Percentiles rank a stretch among this genome's conserved stretches.
phyloP scores from a whole-genome alignment of 2,113 vertebrate species.

The Meleagris gallopavo region DNA sequence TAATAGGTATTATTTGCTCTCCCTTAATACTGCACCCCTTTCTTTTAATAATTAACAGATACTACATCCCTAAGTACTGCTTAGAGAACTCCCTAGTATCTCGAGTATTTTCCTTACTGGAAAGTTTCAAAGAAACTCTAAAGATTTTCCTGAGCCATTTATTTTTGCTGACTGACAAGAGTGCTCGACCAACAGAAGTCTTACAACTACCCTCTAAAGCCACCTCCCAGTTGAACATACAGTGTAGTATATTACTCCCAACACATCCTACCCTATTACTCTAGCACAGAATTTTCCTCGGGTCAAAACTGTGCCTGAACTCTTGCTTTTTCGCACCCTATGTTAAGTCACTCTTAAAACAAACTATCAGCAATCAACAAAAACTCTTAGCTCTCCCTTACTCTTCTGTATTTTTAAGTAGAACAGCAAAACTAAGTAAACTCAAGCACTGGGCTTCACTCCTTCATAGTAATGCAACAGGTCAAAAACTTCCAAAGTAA shows the following conservation, averaged over 20 bases:
- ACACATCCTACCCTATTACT: neutral
- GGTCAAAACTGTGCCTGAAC: neutral
- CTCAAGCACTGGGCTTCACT: neutral
- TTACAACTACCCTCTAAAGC: rapidly evolving
- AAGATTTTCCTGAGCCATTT: rapidly evolving
- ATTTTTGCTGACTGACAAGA: rapidly evolving
- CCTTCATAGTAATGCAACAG: neutral
- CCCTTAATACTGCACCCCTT: neutral
- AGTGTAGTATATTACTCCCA: neutral
- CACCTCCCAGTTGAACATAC: neutral
- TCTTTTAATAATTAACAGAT: slow-evolving; percentile 29
- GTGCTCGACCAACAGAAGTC: neutral
- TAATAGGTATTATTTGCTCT: neutral
- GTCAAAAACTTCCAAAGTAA: neutral
- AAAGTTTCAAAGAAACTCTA: neutral
- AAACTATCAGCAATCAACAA: neutral
- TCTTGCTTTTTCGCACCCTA: neutral
- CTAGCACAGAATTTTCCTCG: neutral
- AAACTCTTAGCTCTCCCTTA: no score
- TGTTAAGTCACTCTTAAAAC: neutral
- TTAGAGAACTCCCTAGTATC: neutral
- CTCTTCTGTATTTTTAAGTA: neutral
- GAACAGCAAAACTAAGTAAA: neutral
- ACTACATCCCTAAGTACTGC: neutral
- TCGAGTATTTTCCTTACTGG: neutral